phyloP scores from a whole-genome alignment of 2,888 invertebrate species.

The Uloborus plumipes region DNA sequence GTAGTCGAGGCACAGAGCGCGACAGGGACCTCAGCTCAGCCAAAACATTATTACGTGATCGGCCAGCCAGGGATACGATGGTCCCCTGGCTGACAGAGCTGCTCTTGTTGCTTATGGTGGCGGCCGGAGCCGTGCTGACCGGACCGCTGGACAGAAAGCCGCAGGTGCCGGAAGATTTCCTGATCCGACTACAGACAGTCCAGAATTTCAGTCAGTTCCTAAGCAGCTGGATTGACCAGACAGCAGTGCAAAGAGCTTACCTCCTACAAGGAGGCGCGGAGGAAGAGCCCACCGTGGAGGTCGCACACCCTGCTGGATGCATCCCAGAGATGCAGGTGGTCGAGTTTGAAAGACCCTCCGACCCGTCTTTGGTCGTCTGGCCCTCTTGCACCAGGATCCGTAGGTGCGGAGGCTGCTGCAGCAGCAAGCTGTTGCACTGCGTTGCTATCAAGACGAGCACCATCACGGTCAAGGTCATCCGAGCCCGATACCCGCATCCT shows the following conservation, averaged over 20 bases:
- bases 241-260: slow-evolving; percentile 59
- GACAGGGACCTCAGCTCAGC: slow-evolving; percentile 11
- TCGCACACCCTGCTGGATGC: slow-evolving; percentile 67
- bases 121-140: slow-evolving; percentile 33
- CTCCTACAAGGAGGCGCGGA: slow-evolving; percentile 36
- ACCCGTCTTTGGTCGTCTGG: slow-evolving; percentile 74
- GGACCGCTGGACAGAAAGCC: slow-evolving; percentile 7
- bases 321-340: slow-evolving; percentile 67
- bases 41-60: slow-evolving; percentile 48
- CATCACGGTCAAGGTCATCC: slow-evolving; percentile 57
- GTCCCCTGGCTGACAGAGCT: slow-evolving; percentile 43
- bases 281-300: slow-evolving; percentile 24
- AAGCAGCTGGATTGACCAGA: slow-evolving; percentile 54
- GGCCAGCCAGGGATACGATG: slow-evolving; percentile 42
- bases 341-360: slow-evolving; percentile 68
- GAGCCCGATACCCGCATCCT: slow-evolving; percentile 53
- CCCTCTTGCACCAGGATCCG: slow-evolving; percentile 65
- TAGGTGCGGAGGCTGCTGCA: slow-evolving; percentile 66
- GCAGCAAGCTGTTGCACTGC: slow-evolving; percentile 63
- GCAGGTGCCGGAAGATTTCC: slow-evolving; percentile 56
- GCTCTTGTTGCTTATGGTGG: slow-evolving; percentile 26
- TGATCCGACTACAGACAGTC: slow-evolving; percentile 47
- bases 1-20: slow-evolving; percentile 24
- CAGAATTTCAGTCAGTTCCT: slow-evolving; percentile 59
- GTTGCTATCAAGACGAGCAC: slow-evolving; percentile 47